Conservation (phyloP, 2,888 invertebrate genomes). For the Aphodius sticticus region DNA sequence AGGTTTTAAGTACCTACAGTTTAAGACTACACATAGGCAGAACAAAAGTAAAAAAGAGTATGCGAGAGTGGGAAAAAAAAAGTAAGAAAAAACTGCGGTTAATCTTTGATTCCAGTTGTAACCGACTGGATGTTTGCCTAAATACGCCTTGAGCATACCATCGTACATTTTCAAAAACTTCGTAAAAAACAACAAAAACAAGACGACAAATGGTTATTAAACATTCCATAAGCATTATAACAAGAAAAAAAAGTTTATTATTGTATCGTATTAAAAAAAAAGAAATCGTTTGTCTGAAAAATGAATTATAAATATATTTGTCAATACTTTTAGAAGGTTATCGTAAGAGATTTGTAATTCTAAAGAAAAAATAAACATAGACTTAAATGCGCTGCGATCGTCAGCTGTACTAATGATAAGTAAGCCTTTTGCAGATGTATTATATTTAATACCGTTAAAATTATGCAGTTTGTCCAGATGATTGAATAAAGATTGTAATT, state of each 20-base stretch:
- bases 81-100: slow-evolving; percentile 54
- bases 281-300: slow-evolving; percentile 39
- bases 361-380: slow-evolving; percentile 50
- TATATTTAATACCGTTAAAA: slow-evolving; percentile 53
- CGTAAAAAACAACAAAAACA: slow-evolving; percentile 38
- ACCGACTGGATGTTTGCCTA: slow-evolving; percentile 58
- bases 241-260: slow-evolving; percentile 38
- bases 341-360: slow-evolving; percentile 56
- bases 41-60: slow-evolving; percentile 34
- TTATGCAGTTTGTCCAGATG: slow-evolving; percentile 56
- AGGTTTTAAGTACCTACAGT: slow-evolving; percentile 52
- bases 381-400: slow-evolving; percentile 54
- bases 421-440: slow-evolving; percentile 60
- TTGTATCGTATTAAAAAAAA: slow-evolving; percentile 28
- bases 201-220: slow-evolving; percentile 46
- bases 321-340: slow-evolving; percentile 56
- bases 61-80: slow-evolving; percentile 37
- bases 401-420: slow-evolving; percentile 56
- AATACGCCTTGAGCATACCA: slow-evolving; percentile 57
- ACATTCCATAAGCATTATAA: slow-evolving; percentile 54
- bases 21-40: slow-evolving; percentile 51
- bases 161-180: slow-evolving; percentile 35
- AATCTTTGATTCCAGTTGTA: slow-evolving; percentile 53
- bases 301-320: slow-evolving; percentile 53
- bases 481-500: slow-evolving; percentile 40